A percentile compares a stretch with the other conserved stretches of the same genome.
These are phyloP conservation scores for Stichodactyla helianthus DNA, from an alignment of 64 coral and sea anemone species.

Conservation along the genomic window DNA sequence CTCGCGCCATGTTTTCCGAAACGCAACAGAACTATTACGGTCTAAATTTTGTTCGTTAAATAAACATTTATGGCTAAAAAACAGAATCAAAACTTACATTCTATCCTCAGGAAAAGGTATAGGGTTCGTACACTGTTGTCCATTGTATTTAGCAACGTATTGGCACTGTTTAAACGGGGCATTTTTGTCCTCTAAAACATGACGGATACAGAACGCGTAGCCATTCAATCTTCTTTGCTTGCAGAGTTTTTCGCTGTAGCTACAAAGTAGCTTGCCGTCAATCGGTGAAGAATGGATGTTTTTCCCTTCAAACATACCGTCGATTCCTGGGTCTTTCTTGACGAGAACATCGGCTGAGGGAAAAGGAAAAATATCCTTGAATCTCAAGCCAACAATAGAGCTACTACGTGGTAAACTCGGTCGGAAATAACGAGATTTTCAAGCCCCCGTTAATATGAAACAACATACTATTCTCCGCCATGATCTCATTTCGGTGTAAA, in stretches of 20 bases:
- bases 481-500: slow-evolving; percentile 24
- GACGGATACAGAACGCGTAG: slow-evolving; percentile 99
- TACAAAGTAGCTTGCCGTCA: slow-evolving; percentile 97
- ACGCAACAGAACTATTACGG: not conserved
- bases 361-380: slow-evolving; percentile 53
- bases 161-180: slow-evolving; percentile 99
- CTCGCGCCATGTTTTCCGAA: slow-evolving; percentile 8
- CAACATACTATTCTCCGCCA: slow-evolving; percentile 26
- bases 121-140: slow-evolving; percentile 98
- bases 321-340: slow-evolving; percentile 64
- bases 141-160: slow-evolving; percentile 99
- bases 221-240: slow-evolving; percentile 98
- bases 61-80: slow-evolving; percentile 5
- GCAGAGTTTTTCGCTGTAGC: slow-evolving; percentile 98
- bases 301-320: slow-evolving; percentile 97
- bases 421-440: slow-evolving; percentile 17
- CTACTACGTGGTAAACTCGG: slow-evolving; percentile 19
- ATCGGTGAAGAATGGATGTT: slow-evolving; percentile 99
- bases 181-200: slow-evolving; percentile 99
- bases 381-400: not conserved
- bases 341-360: slow-evolving; percentile 82
- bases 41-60: not conserved
- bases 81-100: slow-evolving; percentile 71
- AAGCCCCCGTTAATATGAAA: not conserved
- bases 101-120: slow-evolving; percentile 95